Evolutionary conservation across 2,797 vertebrate species (phyloP), one percentile per base, ranked within the genome.

Genomic region (Catostomus latipinnis): DNA sequence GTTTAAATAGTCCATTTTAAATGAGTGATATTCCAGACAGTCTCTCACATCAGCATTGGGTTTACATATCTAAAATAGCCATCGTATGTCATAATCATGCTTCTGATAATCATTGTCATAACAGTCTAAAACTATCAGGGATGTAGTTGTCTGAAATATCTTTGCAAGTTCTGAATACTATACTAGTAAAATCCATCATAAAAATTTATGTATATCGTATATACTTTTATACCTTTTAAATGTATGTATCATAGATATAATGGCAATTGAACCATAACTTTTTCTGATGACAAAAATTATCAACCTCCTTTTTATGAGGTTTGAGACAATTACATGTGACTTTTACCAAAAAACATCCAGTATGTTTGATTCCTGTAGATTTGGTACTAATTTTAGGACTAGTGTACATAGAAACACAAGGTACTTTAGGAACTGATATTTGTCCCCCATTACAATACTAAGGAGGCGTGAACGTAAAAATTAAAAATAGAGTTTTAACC

Each of bases 81-180:
- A 81, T 91, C 88, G 88, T 88, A 88, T 83, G 75, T 87, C 85
- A 88, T 90, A 84, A 91, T 92, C 84, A 58, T 53, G 22, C 77
- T 69, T 81, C 34, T 69, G 71, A 65, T 81, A 73, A 78, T 78
- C 53, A 83, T 87, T 86, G 63, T 87, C 81, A 83, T 88, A 46
- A 34, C 85, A 89, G 85, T 90, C 85, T 84, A 89, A 92, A 90
- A 87, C 84, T 86, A 83, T 92, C 90, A 92, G 92, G 89, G 90
- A 92, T 88, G 85, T 85, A 88, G 87, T 85, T 65, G 60, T 81
- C 60, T 56, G 61, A 80, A 82, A 61, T 60, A 71, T 66, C 11
- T 60, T 66, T 34, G 34, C 62, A 69, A 6, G 8, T 74, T 74
- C 69, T 34, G 61, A 78, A 62, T 76, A 52, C 58, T 84, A 66